A percentile compares a stretch with the other conserved stretches of the same genome.
These are phyloP conservation scores for Coregonus sp. DNA, from an alignment of 2,797 vertebrate species.

Conservation along the genomic window DNA sequence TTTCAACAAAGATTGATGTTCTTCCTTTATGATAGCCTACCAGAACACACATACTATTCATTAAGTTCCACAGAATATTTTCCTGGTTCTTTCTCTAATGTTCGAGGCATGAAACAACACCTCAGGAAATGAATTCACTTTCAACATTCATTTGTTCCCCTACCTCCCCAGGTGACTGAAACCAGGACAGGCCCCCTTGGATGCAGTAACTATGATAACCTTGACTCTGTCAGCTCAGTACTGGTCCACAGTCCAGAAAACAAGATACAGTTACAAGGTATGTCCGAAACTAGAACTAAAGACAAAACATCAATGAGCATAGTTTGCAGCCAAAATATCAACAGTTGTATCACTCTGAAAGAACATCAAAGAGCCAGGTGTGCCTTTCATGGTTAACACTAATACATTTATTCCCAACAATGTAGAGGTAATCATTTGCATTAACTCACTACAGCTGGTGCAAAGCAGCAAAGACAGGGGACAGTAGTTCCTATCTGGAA, in stretches of 20 bases:
- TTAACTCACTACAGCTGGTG: background rate
- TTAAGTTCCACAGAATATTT: too few species aligned
- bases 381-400: background rate
- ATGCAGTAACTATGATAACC: slow-evolving; percentile 99
- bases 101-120: background rate
- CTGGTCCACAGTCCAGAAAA: slow-evolving; percentile 98
- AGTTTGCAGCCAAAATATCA: background rate
- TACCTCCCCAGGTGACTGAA: slow-evolving; percentile 86
- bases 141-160: background rate
- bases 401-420: background rate
- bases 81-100: background rate
- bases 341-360: background rate
- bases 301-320: background rate
- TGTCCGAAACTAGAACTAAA: background rate
- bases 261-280: slow-evolving; percentile 97
- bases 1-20: background rate
- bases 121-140: background rate
- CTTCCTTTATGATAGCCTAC: background rate
- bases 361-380: background rate
- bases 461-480: background rate
- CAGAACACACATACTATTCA: background rate
- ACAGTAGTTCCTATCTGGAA: background rate
- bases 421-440: background rate
- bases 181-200: slow-evolving; percentile 94
- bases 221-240: slow-evolving; percentile 98